A percentile compares a stretch with the other conserved stretches of the same genome.
phyloP scores from a whole-genome alignment of 2,113 vertebrate species.

The Pseudorasbora parva region DNA sequence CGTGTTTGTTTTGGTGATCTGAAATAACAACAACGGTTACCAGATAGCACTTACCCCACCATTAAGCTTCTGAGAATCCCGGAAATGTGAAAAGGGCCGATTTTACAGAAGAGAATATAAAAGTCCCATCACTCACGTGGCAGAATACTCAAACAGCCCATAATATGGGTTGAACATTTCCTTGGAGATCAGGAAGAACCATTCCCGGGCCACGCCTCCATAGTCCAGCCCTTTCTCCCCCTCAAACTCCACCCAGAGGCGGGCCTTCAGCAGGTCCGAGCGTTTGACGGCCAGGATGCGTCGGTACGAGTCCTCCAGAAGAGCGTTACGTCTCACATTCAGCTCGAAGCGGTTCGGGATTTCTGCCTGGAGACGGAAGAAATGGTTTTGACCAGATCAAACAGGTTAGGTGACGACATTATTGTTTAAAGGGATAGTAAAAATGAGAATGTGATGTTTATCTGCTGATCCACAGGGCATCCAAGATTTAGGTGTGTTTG shows the following conservation, averaged over 20 bases:
- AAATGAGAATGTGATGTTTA: no score
- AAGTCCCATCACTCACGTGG: conserved; percentile 84
- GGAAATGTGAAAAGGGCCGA: no score
- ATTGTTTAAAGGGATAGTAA: background rate
- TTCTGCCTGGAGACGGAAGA: conserved; percentile 78
- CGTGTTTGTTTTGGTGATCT: no score
- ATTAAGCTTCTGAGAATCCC: no score
- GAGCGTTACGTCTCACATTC: conserved; percentile 86
- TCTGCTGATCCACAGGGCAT: no score
- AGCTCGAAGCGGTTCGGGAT: conserved; percentile 97
- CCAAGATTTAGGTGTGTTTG: no score
- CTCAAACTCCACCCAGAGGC: conserved; percentile 97
- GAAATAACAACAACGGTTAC: no score
- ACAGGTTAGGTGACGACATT: background rate
- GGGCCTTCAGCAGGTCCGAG: conserved; percentile 91
- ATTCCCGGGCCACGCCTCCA: conserved; percentile 93
- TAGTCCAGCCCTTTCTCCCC: conserved; percentile 98
- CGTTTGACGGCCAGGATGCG: conserved; percentile 90
- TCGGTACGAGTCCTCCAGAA: conserved; percentile 95
- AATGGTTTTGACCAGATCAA: background rate
- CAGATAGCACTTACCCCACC: no score
- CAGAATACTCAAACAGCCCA: conserved; percentile 97
- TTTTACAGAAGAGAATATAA: background rate
- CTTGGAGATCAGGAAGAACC: conserved; percentile 98
- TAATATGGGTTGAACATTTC: conserved; percentile 99